A percentile compares a stretch with the other conserved stretches of the same genome.
Evolutionary conservation across 2,888 invertebrate species (phyloP).

Genomic region (Muscina levida): DNA sequence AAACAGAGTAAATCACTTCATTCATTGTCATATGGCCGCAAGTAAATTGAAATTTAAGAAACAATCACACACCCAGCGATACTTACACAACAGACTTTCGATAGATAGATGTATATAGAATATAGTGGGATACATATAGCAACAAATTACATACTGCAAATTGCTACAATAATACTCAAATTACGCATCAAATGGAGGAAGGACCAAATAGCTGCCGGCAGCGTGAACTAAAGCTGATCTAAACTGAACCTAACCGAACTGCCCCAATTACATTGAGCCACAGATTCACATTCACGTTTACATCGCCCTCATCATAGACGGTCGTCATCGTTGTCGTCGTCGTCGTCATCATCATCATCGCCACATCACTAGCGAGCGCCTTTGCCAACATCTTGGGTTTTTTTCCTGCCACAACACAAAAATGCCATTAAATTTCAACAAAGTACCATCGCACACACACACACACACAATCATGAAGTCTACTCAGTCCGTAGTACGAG

Average conservation of each 20-base stretch:
- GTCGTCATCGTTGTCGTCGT: too few relatives aligned
- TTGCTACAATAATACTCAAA: slow-evolving; percentile 58
- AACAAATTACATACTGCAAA: slow-evolving; percentile 52
- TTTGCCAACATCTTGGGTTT: neutral
- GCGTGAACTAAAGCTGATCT: slow-evolving; percentile 24
- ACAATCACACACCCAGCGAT: slow-evolving; percentile 35
- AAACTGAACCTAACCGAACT: neutral
- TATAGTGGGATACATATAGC: neutral
- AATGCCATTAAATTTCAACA: slow-evolving; percentile 45
- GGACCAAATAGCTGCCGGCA: neutral
- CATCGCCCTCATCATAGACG: too few relatives aligned
- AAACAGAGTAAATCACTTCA: slow-evolving; percentile 43
- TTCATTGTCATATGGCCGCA: slow-evolving; percentile 54
- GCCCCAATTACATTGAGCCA: neutral
- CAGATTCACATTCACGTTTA: too few relatives aligned
- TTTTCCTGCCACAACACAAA: slow-evolving; percentile 40
- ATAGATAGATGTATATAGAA: neutral
- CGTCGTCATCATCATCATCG: slow-evolving; percentile 14
- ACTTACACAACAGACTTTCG: neutral
- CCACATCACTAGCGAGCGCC: neutral
- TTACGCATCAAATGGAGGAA: slow-evolving; percentile 37
- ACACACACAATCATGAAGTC: neutral
- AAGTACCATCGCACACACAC: slow-evolving; percentile 7
- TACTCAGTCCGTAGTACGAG: too few relatives aligned
- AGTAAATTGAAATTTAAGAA: slow-evolving; percentile 59